Conservation (phyloP, 2,797 vertebrate species). For the Amniataba percoides region DNA sequence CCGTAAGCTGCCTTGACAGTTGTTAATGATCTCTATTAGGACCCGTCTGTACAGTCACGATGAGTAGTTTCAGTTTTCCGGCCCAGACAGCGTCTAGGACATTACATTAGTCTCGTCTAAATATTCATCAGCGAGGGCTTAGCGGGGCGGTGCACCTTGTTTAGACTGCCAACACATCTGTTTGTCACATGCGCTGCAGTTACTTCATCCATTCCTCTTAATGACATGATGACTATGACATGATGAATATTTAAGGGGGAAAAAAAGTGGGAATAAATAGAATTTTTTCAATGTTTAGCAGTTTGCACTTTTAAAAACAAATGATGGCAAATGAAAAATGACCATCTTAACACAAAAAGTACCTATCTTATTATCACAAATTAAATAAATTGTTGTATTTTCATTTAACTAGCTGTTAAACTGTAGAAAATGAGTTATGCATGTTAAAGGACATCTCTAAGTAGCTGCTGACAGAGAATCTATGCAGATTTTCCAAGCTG, state of each 20-base stretch:
- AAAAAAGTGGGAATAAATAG: not conserved
- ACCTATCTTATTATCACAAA: not conserved
- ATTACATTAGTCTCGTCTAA: constrained; percentile 53
- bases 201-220: constrained; percentile 39
- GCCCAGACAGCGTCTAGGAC: constrained; percentile 46
- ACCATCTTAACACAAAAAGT: constrained; percentile 23
- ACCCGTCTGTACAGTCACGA: constrained; percentile 41
- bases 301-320: constrained; percentile 10
- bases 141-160: constrained; percentile 37
- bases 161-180: constrained; percentile 55
- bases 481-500: constrained; percentile 35
- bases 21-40: constrained; percentile 48
- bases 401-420: not conserved
- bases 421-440: not conserved
- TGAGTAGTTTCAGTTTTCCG: constrained; percentile 51
- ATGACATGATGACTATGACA: constrained; percentile 6
- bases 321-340: not conserved
- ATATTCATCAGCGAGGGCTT: constrained; percentile 46
- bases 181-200: constrained; percentile 52
- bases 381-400: not conserved
- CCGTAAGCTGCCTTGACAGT: constrained; percentile 20
- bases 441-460: not conserved
- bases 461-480: not conserved
- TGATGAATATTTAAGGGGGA: constrained; percentile 22
- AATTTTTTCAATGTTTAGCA: not conserved